A percentile compares a stretch with the other conserved stretches of the same genome.
Evolutionary conservation across 2,797 vertebrate genomes (phyloP).

Genomic region (Hapalemur alaotrensis): DNA sequence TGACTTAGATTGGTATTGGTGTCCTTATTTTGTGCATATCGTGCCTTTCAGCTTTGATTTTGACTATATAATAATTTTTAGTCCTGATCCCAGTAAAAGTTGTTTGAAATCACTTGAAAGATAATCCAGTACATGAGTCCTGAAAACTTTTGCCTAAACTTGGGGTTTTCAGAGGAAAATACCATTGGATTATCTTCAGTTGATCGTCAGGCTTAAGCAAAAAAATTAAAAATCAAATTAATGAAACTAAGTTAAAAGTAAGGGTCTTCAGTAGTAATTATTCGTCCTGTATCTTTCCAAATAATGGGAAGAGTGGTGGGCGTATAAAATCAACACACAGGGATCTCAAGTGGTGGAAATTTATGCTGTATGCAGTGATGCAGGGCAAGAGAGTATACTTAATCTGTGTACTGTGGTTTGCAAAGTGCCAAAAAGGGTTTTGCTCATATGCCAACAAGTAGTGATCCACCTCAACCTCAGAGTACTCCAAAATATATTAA

Average conservation of each 20-base stretch:
- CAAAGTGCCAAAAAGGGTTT: background rate
- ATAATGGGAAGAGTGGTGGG: background rate
- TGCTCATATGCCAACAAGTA: background rate
- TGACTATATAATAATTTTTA: constrained; percentile 15
- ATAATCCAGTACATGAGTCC: background rate
- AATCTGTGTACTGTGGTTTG: background rate
- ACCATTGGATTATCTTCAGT: background rate
- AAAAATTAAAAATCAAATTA: background rate
- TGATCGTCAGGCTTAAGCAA: background rate
- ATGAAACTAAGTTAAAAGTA: background rate
- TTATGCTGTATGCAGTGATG: background rate
- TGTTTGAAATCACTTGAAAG: constrained; percentile 38
- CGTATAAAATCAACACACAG: background rate
- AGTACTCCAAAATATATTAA: background rate
- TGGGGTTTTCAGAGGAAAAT: background rate
- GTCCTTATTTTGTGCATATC: background rate
- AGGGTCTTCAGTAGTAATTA: background rate
- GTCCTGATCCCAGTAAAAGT: background rate
- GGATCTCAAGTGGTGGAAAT: background rate
- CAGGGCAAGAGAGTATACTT: background rate
- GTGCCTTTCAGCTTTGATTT: constrained; percentile 32
- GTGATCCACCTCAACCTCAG: background rate
- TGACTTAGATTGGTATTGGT: background rate
- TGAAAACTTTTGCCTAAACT: background rate
- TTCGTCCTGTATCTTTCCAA: background rate